phyloP scores from a whole-genome alignment of 2,113 vertebrate genomes.

The Irena cyanogastra region DNA sequence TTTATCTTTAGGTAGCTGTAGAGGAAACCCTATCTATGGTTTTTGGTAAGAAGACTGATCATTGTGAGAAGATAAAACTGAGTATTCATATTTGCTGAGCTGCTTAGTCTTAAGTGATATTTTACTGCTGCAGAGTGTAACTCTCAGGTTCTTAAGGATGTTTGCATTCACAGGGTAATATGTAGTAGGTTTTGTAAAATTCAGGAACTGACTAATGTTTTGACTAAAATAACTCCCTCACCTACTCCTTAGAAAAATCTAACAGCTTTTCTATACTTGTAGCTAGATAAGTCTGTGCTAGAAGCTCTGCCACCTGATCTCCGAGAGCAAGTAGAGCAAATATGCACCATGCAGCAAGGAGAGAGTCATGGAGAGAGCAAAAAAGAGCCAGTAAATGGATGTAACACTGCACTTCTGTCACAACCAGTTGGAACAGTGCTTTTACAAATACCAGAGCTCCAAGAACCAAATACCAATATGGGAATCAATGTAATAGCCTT shows the following conservation, averaged over 20 bases:
- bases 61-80: not conserved
- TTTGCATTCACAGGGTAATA: not conserved
- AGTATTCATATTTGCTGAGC: not conserved
- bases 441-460: slow-evolving; percentile 86
- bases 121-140: not conserved
- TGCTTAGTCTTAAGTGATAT: not conserved
- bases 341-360: slow-evolving; percentile 71
- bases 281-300: slow-evolving; percentile 92
- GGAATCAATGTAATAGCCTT: slow-evolving; percentile 88
- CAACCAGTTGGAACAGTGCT: slow-evolving; percentile 79
- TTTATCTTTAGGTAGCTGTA: not conserved
- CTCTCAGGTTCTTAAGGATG: not conserved
- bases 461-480: slow-evolving; percentile 69
- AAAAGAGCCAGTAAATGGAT: slow-evolving; percentile 70
- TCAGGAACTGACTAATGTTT: not conserved
- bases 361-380: slow-evolving; percentile 34
- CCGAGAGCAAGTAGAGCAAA: slow-evolving; percentile 87
- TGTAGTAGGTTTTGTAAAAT: rapidly evolving
- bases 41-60: not conserved
- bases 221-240: not conserved
- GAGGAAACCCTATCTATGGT: not conserved
- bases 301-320: slow-evolving; percentile 89
- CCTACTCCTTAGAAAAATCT: not conserved
- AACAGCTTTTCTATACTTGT: not conserved
- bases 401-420: slow-evolving; percentile 47